Conservation (phyloP, 2,113 vertebrate species). For the Physeter macrocephalus region DNA sequence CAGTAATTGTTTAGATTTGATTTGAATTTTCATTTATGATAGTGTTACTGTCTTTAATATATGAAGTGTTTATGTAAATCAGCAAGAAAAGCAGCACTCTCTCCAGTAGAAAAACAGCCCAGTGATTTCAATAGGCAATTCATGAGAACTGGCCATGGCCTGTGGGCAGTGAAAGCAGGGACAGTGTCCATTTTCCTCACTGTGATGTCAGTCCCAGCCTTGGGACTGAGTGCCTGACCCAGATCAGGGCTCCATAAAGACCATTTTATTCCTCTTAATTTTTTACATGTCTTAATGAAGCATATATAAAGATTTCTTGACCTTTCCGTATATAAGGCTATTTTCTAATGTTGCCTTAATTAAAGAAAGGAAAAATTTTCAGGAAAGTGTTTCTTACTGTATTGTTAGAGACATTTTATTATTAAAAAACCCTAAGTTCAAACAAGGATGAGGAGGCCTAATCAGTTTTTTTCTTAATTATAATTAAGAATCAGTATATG, state of each 20-base stretch:
- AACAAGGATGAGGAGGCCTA: not conserved
- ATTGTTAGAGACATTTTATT: not conserved
- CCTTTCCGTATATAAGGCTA: not conserved
- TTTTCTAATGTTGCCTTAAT: not conserved
- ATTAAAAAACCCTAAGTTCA: not conserved
- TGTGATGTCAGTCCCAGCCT: not conserved
- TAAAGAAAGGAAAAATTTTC: not conserved
- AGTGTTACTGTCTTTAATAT: not conserved
- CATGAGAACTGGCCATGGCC: not conserved
- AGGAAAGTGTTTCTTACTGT: not conserved
- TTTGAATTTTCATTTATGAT: constrained; percentile 12
- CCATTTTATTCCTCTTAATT: not conserved
- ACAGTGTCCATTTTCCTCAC: not conserved
- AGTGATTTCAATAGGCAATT: constrained; percentile 14
- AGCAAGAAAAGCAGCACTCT: not conserved
- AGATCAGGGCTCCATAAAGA: not conserved
- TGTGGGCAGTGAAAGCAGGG: not conserved
- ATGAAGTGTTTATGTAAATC: not conserved
- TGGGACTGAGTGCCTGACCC: not conserved
- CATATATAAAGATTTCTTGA: not conserved
- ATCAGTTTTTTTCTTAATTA: not conserved
- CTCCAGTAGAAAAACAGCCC: not conserved
- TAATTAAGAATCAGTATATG: not conserved
- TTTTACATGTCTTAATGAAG: not conserved
- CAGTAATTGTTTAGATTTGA: not conserved